These are phyloP conservation scores for Caenorhabditis plicata DNA, from an alignment of 2,888 invertebrate genomes.

Conservation along the genomic window DNA sequence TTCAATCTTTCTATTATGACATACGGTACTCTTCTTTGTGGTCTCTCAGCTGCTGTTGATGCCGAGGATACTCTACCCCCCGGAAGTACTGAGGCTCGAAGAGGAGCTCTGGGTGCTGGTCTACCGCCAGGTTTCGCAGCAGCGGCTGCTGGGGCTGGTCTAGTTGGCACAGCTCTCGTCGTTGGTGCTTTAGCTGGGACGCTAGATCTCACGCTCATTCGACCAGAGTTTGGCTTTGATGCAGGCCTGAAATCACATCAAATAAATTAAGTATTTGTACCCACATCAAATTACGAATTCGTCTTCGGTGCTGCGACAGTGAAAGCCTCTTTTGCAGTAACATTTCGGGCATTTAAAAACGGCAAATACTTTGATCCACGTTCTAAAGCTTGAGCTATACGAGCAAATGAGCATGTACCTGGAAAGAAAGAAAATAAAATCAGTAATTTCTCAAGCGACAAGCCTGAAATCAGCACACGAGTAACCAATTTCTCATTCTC, in stretches of 20 bases:
- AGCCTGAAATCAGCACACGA: constrained; percentile 22
- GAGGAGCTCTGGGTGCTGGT: not conserved
- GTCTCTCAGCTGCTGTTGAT: not conserved
- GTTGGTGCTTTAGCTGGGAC: too few species aligned
- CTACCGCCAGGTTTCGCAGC: not conserved
- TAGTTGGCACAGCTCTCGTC: not conserved
- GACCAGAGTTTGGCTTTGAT: too few species aligned
- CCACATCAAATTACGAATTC: too few species aligned
- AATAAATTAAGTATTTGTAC: too few species aligned
- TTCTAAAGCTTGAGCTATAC: constrained; percentile 33
- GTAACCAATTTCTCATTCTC: constrained; percentile 8
- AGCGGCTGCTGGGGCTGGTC: not conserved
- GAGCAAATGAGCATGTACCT: constrained; percentile 17
- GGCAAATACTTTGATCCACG: constrained; percentile 24
- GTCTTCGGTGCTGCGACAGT: constrained; percentile 3
- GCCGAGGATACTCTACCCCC: not conserved
- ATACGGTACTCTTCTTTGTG: too few species aligned
- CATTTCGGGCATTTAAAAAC: constrained; percentile 22
- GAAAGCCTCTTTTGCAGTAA: constrained; percentile 17
- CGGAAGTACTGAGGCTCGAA: not conserved
- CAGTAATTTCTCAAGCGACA: not conserved
- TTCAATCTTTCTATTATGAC: too few species aligned
- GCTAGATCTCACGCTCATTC: too few species aligned
- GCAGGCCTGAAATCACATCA: too few species aligned
- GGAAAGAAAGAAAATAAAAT: not conserved